Conservation (phyloP, 1,140 invertebrate species). For the Magallana ariakensis region DNA sequence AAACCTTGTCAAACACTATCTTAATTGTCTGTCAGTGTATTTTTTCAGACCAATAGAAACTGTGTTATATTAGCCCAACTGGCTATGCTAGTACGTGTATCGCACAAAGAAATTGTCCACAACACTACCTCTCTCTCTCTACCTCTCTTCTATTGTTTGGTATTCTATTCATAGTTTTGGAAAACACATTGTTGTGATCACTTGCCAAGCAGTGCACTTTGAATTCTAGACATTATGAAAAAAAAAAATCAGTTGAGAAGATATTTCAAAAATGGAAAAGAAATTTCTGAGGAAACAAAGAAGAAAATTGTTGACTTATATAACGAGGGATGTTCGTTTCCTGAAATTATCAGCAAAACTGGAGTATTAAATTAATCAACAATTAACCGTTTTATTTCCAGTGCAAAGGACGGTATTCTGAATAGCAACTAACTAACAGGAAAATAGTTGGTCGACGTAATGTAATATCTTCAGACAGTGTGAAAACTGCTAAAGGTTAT, state of each 20-base stretch:
- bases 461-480: background rate
- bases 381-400: background rate
- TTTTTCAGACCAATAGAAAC: too few species aligned
- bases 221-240: background rate
- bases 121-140: background rate
- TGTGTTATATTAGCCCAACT: too few species aligned
- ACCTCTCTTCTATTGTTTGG: background rate
- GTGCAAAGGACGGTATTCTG: background rate
- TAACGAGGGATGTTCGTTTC: background rate
- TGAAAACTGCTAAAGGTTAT: background rate
- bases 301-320: conserved; percentile 16
- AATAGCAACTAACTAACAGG: too few species aligned
- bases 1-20: too few species aligned
- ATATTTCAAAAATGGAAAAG: background rate
- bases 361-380: background rate
- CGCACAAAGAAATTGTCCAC: background rate
- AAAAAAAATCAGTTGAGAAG: conserved; percentile 6
- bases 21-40: too few species aligned
- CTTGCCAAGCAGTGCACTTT: background rate
- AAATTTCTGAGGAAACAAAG: conserved; percentile 9
- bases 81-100: too few species aligned
- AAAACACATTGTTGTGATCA: background rate
- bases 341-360: conserved; percentile 5
- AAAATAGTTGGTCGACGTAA: background rate
- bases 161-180: conserved; percentile 1